Evolutionary conservation across 1,140 invertebrate genomes (phyloP), one percentile per base, ranked within the genome.

Genomic region (Mercenaria mercenaria): DNA sequence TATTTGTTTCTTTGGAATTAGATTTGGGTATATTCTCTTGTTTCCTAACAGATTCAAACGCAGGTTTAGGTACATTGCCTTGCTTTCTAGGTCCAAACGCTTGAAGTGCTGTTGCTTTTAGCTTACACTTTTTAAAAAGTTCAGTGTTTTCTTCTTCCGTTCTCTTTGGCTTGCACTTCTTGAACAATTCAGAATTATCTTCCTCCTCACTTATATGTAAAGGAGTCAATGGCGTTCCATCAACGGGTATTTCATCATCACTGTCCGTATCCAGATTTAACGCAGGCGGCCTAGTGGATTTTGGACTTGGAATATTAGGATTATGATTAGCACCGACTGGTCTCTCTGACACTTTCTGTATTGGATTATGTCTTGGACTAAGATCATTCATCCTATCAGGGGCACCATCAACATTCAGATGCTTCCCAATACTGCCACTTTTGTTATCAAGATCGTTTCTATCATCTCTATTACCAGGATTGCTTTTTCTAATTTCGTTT

Each of bases 131-230:
- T 79, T 79, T 79, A 29, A 79, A 79, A 26, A 79, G 20, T 37
- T 80, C 77, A 80, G 56, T 18, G 6, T 39, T 64, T 23, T 83
- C 81, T 0, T 83, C 61, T 43, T 83, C 61, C 1, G 32, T 67
- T 52, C 26, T 43, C 50, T 72, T 85, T 72, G 83, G 50, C 34
- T 74, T 85, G 83, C 83, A 85, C 50, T 85, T 85, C 32, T 85
- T 85, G 47, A 85, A 85, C 23, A 88, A 43, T 23, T 88, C 77
- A 1, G 76, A 47, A 59, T 87, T 82, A 47, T 87, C 83, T n/a
- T 91, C 90, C 2, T 90, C 90, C 26, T 92, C 92, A 89, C 92
- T 90, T 41, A 92, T 92, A 34, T 90, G 82, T 11, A 92, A 72
- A 37, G 91, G 90, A 26, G 81, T 91, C 39, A 69, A 69, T 59